Percentiles rank a stretch among this genome's conserved stretches.
Conservation (phyloP, 2,113 vertebrate genomes). For the Glaucomys volans region DNA sequence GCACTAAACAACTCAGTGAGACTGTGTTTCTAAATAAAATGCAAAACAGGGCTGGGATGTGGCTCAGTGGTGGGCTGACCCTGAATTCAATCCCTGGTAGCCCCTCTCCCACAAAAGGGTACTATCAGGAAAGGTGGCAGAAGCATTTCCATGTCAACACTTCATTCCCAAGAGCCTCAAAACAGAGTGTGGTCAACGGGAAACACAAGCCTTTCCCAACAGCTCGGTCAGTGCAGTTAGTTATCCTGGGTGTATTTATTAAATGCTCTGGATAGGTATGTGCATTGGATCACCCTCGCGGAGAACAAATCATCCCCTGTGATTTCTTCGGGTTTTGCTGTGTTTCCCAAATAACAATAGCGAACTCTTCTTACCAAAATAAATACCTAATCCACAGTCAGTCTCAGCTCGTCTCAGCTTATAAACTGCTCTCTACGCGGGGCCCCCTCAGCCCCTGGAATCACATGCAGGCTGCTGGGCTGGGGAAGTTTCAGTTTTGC, state of each 20-base stretch:
- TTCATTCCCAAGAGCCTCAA: not conserved
- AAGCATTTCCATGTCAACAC: not conserved
- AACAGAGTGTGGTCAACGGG: not conserved
- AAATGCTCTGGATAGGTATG: too few species aligned
- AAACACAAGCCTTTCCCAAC: not conserved
- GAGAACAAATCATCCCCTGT: not conserved
- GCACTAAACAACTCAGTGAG: too few species aligned
- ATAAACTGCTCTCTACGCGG: not conserved
- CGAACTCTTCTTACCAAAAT: not conserved
- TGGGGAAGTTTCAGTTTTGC: not conserved
- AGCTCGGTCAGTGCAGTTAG: not conserved
- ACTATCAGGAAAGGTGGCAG: not conserved
- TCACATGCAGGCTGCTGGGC: not conserved
- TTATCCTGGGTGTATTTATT: not conserved
- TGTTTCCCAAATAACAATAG: not conserved
- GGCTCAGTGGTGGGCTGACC: too few species aligned
- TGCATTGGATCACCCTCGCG: not conserved
- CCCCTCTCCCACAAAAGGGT: too few species aligned
- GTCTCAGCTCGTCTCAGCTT: not conserved
- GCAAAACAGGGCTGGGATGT: too few species aligned
- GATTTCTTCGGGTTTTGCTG: not conserved
- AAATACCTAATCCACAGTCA: not conserved
- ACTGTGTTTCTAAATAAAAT: too few species aligned
- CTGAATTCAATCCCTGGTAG: too few species aligned
- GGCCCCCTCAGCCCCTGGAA: not conserved